Evolutionary conservation across 2,888 invertebrate genomes (phyloP).

Genomic region (Sycophila texana): DNA sequence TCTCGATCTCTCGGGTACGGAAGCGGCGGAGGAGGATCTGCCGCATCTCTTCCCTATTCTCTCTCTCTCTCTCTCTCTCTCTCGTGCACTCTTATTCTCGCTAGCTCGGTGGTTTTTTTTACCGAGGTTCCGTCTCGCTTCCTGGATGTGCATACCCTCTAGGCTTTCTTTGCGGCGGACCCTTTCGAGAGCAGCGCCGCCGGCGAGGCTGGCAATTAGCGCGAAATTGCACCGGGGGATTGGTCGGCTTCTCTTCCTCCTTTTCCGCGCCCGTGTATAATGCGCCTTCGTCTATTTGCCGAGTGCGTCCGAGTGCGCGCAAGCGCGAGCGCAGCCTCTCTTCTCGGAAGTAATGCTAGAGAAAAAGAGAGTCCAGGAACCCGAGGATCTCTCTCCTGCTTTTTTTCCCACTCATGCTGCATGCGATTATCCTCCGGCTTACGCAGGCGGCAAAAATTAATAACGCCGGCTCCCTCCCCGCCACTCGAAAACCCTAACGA

Average conservation of each 20-base stretch:
- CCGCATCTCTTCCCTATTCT: too few species aligned
- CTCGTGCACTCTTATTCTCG: background rate
- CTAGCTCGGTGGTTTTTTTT: background rate
- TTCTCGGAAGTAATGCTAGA: slow-evolving; percentile 45
- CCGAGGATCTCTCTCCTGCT: too few species aligned
- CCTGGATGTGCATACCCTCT: background rate
- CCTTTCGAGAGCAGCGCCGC: background rate
- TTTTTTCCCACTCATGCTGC: slow-evolving; percentile 7
- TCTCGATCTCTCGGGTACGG: background rate
- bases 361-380: too few species aligned
- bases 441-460: slow-evolving; percentile 41
- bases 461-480: slow-evolving; percentile 19
- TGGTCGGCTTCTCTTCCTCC: slow-evolving; percentile 33
- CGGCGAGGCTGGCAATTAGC: slow-evolving; percentile 47
- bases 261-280: slow-evolving; percentile 22
- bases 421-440: slow-evolving; percentile 26
- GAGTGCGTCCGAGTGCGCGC: background rate
- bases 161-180: slow-evolving; percentile 3
- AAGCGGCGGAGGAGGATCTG: too few species aligned
- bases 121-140: background rate
- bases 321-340: slow-evolving; percentile 4
- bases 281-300: slow-evolving; percentile 26
- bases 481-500: slow-evolving; percentile 24
- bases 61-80: background rate
- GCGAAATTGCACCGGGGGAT: slow-evolving; percentile 44